Evolutionary conservation across 2,113 vertebrate species (phyloP), one percentile per base, ranked within the genome.

Genomic region (Tretioscincus oriximinensis): DNA sequence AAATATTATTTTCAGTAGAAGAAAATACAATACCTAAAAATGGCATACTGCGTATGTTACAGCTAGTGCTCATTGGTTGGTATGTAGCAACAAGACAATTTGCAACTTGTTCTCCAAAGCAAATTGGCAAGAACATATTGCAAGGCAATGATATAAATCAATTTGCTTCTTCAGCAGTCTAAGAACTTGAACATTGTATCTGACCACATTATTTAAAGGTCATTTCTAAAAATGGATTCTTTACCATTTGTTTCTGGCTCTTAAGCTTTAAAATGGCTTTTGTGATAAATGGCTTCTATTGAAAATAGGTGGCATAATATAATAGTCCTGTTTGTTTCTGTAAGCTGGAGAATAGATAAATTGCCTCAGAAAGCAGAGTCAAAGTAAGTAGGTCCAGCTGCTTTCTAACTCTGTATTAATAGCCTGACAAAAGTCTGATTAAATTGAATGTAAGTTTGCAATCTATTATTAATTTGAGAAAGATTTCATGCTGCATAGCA

Each of bases 221-320:
- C 65, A 63, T 21, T 31, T 8, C 64, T 75, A 31, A 75, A 87
- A 85, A 73, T 7, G 0, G 7, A 61, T 71, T 22, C 16, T 54
- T 73, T 78, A 7, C 78, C 78, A 47, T 26, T 35, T 22, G 5
- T 0, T 76, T 1, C 49, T 84, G 20, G 31, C 5, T 1, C 41
- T 81, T 63, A 35, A 66, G 11, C 80, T 81, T 81, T 70, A 60
- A 87, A 63, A 51, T n/a, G 78, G 18, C 12, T 60, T 75, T 81
- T 78, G 80, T n/a, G 24, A 80, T 67, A 77, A 80, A 70, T 66
- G 65, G 9, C 51, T 83, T 86, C 79, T 68, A 83, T 84, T 78
- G 72, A 86, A 85, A 70, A 18, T 1, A 45, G 24, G 41, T 26
- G 49, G 1, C 5, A 2, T 63, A 35, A 61, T 76, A 24, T 21